Base-by-base conservation (phyloP, 2,113 vertebrate species). In the Elaphurus davidianus region DNA sequence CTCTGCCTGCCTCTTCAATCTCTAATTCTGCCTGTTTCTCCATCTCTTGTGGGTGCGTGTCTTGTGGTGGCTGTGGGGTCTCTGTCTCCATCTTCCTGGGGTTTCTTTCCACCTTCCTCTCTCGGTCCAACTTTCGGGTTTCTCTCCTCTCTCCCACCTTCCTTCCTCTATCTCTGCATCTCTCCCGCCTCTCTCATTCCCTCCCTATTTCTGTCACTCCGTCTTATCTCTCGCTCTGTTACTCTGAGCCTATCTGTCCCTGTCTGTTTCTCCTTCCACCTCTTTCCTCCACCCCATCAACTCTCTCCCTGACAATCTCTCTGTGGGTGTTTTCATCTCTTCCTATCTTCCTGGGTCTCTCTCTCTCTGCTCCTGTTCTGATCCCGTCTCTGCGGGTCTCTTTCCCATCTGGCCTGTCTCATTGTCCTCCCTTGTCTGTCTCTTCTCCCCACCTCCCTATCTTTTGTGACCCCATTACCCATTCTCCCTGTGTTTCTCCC, bases 31-130 rank as follows among this genome's bases (percentile, higher is more conserved):
- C 93, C 76, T 85, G 59, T 74, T 45, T 87, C 82, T 96, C 94
- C 54, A 19, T 95, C 62, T 85, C 88, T 88, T 36, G 36, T 91
- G 90, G 89, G 82, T 50, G 57, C 30, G 0, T 36, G 79, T 85
- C 85, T 94, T 91, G 40, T 19, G 97, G 82, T 83, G 97, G 90
- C 92, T n/a, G 23, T 78, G 97, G 96, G 96, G 89, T 97, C 95
- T 84, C 71, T 64, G 47, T 76, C 95, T 92, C 84, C 0, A 1
- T 52, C 79, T 87, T 60, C 79, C 62, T 67, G 54, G 43, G n/a
- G 23, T 89, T 43, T 60, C 94, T 47, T 74, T 64, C 90, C 50
- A 15, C 27, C 40, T 83, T 83, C 76, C 83, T 74, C 27, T 89
- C 55, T 76, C 47, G 30, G 36, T 59, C 82, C 88, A 98, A 98